Conservation (phyloP, 2,888 invertebrate genomes). For the Ceriagrion tenellum region DNA sequence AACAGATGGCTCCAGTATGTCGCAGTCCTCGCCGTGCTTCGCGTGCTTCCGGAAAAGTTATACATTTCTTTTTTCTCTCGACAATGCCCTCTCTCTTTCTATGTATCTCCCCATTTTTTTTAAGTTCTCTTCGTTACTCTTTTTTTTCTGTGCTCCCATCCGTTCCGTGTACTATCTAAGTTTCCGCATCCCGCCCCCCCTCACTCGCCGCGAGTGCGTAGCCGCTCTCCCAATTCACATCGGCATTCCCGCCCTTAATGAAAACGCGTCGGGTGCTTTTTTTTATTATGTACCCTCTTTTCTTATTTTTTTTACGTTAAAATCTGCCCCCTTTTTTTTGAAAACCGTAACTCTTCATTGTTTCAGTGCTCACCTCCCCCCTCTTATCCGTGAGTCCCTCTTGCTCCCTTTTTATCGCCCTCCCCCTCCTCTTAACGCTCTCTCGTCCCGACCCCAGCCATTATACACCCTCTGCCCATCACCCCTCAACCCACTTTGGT, state of each 20-base stretch:
- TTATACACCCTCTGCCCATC: not conserved
- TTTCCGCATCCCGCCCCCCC: not conserved
- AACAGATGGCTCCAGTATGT: not conserved
- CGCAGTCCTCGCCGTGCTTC: not conserved
- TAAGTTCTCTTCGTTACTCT: not conserved
- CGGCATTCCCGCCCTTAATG: not conserved
- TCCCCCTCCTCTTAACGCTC: not conserved
- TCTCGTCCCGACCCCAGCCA: not conserved
- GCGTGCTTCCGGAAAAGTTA: not conserved
- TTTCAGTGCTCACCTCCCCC: not conserved
- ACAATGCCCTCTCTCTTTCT: not conserved
- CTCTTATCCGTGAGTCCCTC: not conserved
- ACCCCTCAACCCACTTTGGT: not conserved
- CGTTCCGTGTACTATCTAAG: no score
- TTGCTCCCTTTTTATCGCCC: not conserved
- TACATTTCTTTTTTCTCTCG: not conserved
- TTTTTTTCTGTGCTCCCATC: not conserved
- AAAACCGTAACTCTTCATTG: constrained; percentile 20
- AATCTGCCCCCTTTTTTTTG: not conserved
- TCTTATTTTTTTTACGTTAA: not conserved
- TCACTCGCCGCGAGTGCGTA: not conserved
- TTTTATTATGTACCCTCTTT: not conserved
- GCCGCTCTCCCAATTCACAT: not conserved
- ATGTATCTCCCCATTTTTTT: not conserved
- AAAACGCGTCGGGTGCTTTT: constrained; percentile 6